Base-by-base conservation (phyloP, 2,113 vertebrate genomes). In the Bufo gargarizans region DNA sequence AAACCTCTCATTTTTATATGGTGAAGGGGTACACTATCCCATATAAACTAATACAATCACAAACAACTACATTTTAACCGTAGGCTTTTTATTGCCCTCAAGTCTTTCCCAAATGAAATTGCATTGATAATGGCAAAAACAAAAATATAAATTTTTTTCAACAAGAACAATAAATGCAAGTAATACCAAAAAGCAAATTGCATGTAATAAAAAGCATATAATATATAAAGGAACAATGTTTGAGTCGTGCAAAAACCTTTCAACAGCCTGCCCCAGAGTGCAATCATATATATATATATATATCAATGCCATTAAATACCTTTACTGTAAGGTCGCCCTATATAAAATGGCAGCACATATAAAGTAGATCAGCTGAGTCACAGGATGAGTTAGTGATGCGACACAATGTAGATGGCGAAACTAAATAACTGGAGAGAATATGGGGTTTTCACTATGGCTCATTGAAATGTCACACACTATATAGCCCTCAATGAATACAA, bases 61-160 rank as follows among this genome's bases (percentile, higher is more conserved):
- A 43, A 80, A 81, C 10, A 43, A 45, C 20, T 19, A 61, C 58
- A 47, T 43, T 77, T 84, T 88, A 77, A 88, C 83, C 67, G 77
- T 84, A 45, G 71, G 80, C 86, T 88, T 88, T 88, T 88, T 84
- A 84, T 88, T 88, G 81, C 72, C 86, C 80, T 88, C 72, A 84
- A 88, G 80, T 88, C 79, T 69, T 83, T 83, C 71, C 80, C 56
- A 65, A 84, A 33, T 83, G 10, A 88, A 88, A 77, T 88, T 88
- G 87, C 87, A 88, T 88, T 84, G 87, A 88, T 88, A 47, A 84
- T 84, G 87, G 87, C 87, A 87, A 72, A 1, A 82, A 82, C 63
- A 88, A 88, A 82, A 76, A 77, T 33, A 53, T 74, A 88, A 45
- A 83, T 56, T 50, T 78, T 47, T 81, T 19, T 33, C 47, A 59